Percentiles rank a stretch among this genome's conserved stretches.
Conservation (phyloP, 2,888 invertebrate species). For the Lymantria monacha region DNA sequence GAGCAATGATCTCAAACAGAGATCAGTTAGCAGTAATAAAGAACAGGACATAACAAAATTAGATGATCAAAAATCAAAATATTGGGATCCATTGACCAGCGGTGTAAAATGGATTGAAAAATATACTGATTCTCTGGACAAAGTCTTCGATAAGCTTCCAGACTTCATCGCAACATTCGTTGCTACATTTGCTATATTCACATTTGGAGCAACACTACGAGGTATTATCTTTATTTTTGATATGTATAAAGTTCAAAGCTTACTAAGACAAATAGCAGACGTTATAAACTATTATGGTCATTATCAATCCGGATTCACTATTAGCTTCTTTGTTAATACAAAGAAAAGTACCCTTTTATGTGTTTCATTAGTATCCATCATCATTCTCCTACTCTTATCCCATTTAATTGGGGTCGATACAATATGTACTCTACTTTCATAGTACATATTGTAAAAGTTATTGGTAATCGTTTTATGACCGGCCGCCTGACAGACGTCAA, state of each 20-base stretch:
- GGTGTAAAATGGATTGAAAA: slow-evolving; percentile 84
- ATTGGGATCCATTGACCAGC: slow-evolving; percentile 79
- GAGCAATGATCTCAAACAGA: slow-evolving; percentile 36
- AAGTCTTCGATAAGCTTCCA: slow-evolving; percentile 81
- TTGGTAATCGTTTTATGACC: too few species aligned
- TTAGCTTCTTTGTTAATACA: too few species aligned
- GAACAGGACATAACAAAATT: slow-evolving; percentile 10
- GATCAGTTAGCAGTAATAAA: slow-evolving; percentile 21
- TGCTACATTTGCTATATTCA: slow-evolving; percentile 83
- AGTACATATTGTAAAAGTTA: too few species aligned
- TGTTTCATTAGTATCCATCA: too few species aligned
- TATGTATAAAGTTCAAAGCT: background rate
- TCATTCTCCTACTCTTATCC: too few species aligned
- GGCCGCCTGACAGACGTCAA: too few species aligned
- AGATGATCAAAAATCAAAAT: slow-evolving; percentile 34
- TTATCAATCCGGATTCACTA: too few species aligned
- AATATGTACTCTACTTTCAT: too few species aligned
- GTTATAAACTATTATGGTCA: too few species aligned
- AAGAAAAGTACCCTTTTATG: too few species aligned
- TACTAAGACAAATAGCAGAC: too few species aligned
- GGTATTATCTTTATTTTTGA: slow-evolving; percentile 53
- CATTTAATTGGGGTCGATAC: too few species aligned
- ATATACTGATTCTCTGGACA: slow-evolving; percentile 77
- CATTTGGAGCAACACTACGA: slow-evolving; percentile 84
- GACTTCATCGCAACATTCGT: slow-evolving; percentile 77